phyloP scores from a whole-genome alignment of 1,140 invertebrate genomes.

The Aphidius gifuensis region DNA sequence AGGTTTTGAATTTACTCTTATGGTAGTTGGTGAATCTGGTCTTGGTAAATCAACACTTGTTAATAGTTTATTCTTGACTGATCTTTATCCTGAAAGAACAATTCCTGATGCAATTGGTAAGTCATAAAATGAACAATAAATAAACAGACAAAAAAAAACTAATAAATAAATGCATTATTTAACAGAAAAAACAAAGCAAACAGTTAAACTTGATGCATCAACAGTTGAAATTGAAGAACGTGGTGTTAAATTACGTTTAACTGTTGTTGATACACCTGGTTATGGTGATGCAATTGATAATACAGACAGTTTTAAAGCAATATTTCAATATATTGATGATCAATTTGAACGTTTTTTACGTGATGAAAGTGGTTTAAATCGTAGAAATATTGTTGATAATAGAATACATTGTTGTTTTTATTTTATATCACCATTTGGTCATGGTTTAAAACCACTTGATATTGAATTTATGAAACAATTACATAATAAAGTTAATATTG shows the following conservation, averaged over 20 bases:
- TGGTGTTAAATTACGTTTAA: constrained; percentile 84
- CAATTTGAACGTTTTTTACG: constrained; percentile 89
- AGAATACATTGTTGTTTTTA: constrained; percentile 97
- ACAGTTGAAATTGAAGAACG: constrained; percentile 93
- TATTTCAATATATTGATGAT: constrained; percentile 91
- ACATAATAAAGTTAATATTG: constrained; percentile 97
- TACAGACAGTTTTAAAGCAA: constrained; percentile 85
- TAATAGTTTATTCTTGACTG: constrained; percentile 96
- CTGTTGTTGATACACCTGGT: constrained; percentile 95
- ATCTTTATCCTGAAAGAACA: constrained; percentile 86
- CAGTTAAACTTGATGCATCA: constrained; percentile 84
- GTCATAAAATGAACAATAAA: constrained; percentile 27
- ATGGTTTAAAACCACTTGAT: constrained; percentile 90
- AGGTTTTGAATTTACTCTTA: constrained; percentile 96
- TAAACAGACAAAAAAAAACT: constrained; percentile 1
- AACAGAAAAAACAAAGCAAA: constrained; percentile 83
- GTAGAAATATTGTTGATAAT: constrained; percentile 89
- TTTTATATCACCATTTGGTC: constrained; percentile 98
- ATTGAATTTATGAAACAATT: constrained; percentile 99
- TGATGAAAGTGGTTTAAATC: constrained; percentile 87
- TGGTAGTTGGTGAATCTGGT: constrained; percentile 97
- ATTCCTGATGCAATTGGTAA: constrained; percentile 82
- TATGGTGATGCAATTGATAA: constrained; percentile 99
- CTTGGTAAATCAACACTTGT: constrained; percentile 97
- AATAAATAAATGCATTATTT: background rate